Evolutionary conservation across 2,113 vertebrate species (phyloP).

Genomic region (Globicephala melas): DNA sequence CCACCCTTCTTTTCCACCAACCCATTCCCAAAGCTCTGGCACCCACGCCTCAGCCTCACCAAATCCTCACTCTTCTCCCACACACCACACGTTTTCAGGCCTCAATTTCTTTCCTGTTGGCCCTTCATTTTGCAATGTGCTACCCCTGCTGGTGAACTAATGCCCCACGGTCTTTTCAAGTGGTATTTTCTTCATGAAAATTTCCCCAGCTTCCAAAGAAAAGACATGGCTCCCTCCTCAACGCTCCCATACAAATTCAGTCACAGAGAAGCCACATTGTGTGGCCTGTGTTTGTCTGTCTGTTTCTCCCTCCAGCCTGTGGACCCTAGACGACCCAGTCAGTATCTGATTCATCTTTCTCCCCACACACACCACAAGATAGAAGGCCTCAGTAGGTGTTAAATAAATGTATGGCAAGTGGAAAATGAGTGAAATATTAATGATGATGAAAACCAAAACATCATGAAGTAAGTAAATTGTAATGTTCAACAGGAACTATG

Average conservation of each 20-base stretch:
- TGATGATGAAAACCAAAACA: background rate
- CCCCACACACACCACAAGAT: background rate
- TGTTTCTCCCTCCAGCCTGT: background rate
- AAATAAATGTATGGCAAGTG: background rate
- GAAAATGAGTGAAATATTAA: background rate
- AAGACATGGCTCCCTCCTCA: background rate
- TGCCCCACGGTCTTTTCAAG: background rate
- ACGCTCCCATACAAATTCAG: background rate
- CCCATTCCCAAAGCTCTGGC: background rate
- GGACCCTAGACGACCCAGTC: background rate
- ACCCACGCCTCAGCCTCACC: background rate
- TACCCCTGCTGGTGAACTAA: background rate
- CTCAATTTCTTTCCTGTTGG: background rate
- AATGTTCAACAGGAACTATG: background rate
- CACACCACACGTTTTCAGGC: fast-evolving
- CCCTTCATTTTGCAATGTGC: fast-evolving
- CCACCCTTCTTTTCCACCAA: background rate
- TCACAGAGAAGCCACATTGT: background rate
- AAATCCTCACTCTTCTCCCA: background rate
- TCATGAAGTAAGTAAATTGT: background rate
- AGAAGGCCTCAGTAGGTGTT: background rate
- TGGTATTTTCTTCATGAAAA: background rate
- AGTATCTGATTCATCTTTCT: background rate
- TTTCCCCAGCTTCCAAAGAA: background rate
- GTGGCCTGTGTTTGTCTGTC: background rate